Evolutionary conservation across 2,888 invertebrate species (phyloP), one percentile per base, ranked within the genome.

Genomic region (Lapara coniferarum): DNA sequence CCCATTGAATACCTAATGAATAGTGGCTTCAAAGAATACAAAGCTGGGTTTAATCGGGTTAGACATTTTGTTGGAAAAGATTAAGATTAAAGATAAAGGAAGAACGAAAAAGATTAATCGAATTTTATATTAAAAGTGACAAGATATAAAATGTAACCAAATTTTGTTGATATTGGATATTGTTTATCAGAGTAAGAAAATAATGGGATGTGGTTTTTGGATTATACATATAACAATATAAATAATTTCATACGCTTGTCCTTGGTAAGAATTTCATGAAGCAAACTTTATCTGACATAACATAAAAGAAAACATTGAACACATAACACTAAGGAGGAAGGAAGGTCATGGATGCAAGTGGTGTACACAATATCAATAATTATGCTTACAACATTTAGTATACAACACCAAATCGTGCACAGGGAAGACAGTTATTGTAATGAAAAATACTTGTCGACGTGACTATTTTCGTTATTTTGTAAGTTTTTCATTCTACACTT

Each of bases 341-440:
- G 87, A 84, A 74, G 72, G 89, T 87, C 80, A 75, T 81, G 91
- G 92, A 89, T 88, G 89, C 87, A 88, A 92, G 93, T 93, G 93
- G 93, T 92, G 92, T 91, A 85, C 79, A 79, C 84, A 78, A 79
- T 83, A 78, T 86, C 85, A 84, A 37, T 37, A 37, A 37, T 37
- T 86, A 89, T 86, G 88, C 88, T 87, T 85, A 90, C 89, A 91
- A 91, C 92, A 91, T 85, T 89, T 83, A 89, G 84, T 86, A 85
- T 90, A 93, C 93, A 93, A 93, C 93, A 93, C 89, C 93, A 90
- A 93, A 81, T 84, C 81, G 84, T 88, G 88, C 89, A 88, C 86
- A 86, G 85, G 84, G 85, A 80, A 87, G 90, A 89, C 89, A 87
- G 83, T 81, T 37, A 37, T 85, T 82, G 73, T 74, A 81, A 83